phyloP scores from a whole-genome alignment of 2,888 invertebrate species.

The Uloborus plumipes region DNA sequence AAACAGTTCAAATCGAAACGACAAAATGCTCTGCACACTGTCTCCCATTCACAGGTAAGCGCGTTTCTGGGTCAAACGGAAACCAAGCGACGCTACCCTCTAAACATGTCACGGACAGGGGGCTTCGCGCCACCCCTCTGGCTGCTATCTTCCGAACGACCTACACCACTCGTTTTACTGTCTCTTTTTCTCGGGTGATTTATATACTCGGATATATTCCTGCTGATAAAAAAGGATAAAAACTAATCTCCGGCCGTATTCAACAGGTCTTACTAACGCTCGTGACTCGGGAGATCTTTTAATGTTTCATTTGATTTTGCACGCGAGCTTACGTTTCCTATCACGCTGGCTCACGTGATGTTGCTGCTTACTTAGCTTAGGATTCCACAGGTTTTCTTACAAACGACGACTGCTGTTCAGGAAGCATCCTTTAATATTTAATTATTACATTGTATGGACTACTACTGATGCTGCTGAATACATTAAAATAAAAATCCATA shows the following conservation, averaged over 20 bases:
- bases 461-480: too few relatives aligned
- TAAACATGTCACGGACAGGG: conserved; percentile 48
- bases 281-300: conserved; percentile 21
- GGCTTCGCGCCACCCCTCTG: neutral
- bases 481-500: too few relatives aligned
- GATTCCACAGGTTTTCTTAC: neutral
- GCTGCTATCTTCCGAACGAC: conserved; percentile 8
- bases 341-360: conserved; percentile 54
- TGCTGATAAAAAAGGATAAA: conserved; percentile 15
- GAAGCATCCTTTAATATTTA: neutral
- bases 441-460: neutral
- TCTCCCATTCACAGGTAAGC: conserved; percentile 28
- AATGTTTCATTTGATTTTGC: conserved; percentile 11
- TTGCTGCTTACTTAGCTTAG: conserved; percentile 5
- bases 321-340: conserved; percentile 53
- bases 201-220: conserved; percentile 8
- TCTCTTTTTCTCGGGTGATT: conserved; percentile 32
- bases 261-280: conserved; percentile 47
- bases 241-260: conserved; percentile 21
- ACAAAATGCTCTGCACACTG: conserved; percentile 12
- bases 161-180: conserved; percentile 17
- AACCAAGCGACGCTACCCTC: conserved; percentile 37
- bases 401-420: neutral
- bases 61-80: conserved; percentile 60
- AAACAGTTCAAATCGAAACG: conserved; percentile 14